phyloP scores from a whole-genome alignment of 2,888 invertebrate genomes.

The Phaonia tiefii region DNA sequence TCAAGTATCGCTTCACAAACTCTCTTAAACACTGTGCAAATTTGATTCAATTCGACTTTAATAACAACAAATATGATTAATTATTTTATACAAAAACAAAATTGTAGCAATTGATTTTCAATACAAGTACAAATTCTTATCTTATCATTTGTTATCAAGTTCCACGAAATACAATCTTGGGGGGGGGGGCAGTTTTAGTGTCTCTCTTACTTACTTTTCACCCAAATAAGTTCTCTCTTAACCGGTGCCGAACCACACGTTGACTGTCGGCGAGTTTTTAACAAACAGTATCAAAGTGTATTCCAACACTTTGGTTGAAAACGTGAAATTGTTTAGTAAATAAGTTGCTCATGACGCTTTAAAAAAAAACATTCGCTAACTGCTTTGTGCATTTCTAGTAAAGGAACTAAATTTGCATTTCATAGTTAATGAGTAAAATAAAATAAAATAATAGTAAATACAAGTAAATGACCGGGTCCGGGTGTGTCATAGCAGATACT shows the following conservation, averaged over 20 bases:
- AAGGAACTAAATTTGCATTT: conserved; percentile 22
- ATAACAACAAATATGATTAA: no score
- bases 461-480: conserved; percentile 44
- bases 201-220: no score
- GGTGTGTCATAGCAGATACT: conserved; percentile 45
- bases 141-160: not conserved
- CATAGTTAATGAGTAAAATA: conserved; percentile 5
- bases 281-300: not conserved
- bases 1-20: no score
- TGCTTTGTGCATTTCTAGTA: conserved; percentile 3
- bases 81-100: no score
- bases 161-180: no score
- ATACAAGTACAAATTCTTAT: no score
- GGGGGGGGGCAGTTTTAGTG: no score
- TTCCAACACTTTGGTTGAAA: not conserved
- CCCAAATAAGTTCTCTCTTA: no score
- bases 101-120: not conserved
- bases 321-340: conserved; percentile 52
- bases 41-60: no score
- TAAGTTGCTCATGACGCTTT: conserved; percentile 42
- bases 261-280: no score
- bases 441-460: conserved; percentile 3
- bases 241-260: no score
- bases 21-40: no score
- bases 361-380: not conserved